Percentiles rank a stretch among this genome's conserved stretches.
Evolutionary conservation across 1,140 invertebrate genomes (phyloP).

Genomic region (Saccostrea echinata): DNA sequence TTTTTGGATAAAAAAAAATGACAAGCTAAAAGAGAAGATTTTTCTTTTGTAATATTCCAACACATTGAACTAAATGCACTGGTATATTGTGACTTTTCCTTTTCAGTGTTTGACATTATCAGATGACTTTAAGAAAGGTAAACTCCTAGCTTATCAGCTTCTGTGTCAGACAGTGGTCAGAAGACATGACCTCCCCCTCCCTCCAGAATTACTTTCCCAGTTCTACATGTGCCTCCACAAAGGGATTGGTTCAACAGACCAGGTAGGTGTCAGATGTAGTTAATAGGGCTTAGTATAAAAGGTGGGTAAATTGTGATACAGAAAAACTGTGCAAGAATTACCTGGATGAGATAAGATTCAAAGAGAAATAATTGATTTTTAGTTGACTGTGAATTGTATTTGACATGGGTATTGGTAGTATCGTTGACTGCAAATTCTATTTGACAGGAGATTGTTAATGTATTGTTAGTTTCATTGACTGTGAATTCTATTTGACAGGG

Average conservation of each 20-base stretch:
- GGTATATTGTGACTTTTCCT: not conserved
- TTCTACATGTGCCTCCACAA: constrained; percentile 94
- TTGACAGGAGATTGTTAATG: constrained; percentile 84
- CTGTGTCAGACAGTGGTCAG: constrained; percentile 88
- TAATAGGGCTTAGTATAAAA: too few species aligned
- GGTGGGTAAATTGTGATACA: too few species aligned
- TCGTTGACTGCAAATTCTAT: not conserved
- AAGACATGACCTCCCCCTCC: constrained; percentile 82
- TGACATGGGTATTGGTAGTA: not conserved
- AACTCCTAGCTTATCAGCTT: constrained; percentile 89
- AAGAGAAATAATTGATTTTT: too few species aligned
- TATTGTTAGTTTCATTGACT: not conserved
- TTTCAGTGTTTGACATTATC: constrained; percentile 74
- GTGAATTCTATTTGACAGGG: too few species aligned
- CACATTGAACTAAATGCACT: too few species aligned
- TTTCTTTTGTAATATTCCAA: not conserved
- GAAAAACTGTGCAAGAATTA: too few species aligned
- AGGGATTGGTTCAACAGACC: constrained; percentile 84
- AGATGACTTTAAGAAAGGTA: constrained; percentile 84
- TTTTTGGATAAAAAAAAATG: too few species aligned
- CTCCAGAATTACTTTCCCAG: constrained; percentile 88
- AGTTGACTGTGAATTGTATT: not conserved
- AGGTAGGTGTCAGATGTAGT: constrained; percentile 73
- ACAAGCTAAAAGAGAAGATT: too few species aligned
- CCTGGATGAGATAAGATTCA: too few species aligned